phyloP scores from a whole-genome alignment of 2,888 invertebrate genomes.

The Macropis europaea region DNA sequence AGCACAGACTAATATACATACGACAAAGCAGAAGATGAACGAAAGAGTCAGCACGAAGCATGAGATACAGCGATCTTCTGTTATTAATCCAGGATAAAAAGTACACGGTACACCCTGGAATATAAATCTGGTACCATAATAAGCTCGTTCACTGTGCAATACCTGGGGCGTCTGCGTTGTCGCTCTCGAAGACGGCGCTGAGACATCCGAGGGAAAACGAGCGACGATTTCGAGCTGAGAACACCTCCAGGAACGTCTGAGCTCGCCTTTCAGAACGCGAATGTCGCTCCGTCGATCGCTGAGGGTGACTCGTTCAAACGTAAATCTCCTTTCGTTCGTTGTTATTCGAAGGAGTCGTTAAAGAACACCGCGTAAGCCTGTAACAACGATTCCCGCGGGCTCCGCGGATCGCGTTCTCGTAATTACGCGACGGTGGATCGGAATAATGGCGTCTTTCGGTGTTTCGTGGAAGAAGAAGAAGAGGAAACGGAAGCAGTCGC shows the following conservation, averaged over 20 bases:
- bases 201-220: too few relatives aligned
- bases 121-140: too few relatives aligned
- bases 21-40: too few relatives aligned
- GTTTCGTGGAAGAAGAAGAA: not conserved
- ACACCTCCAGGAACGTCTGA: not conserved
- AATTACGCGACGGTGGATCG: constrained; percentile 6
- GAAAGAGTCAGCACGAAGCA: too few relatives aligned
- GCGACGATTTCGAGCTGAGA: not conserved
- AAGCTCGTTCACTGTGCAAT: too few relatives aligned
- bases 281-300: constrained; percentile 1
- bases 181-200: too few relatives aligned
- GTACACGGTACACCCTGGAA: too few relatives aligned
- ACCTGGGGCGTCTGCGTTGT: too few relatives aligned
- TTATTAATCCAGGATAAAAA: too few relatives aligned
- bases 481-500: not conserved
- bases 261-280: constrained; percentile 4
- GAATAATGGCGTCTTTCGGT: constrained; percentile 16
- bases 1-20: too few relatives aligned
- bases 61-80: too few relatives aligned
- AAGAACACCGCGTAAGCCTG: not conserved
- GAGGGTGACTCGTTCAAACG: not conserved
- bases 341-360: constrained; percentile 12
- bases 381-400: not conserved
- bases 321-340: constrained; percentile 16
- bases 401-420: not conserved